Base-by-base conservation (phyloP, 2,888 invertebrate species). In the Diarsia brunnea region DNA sequence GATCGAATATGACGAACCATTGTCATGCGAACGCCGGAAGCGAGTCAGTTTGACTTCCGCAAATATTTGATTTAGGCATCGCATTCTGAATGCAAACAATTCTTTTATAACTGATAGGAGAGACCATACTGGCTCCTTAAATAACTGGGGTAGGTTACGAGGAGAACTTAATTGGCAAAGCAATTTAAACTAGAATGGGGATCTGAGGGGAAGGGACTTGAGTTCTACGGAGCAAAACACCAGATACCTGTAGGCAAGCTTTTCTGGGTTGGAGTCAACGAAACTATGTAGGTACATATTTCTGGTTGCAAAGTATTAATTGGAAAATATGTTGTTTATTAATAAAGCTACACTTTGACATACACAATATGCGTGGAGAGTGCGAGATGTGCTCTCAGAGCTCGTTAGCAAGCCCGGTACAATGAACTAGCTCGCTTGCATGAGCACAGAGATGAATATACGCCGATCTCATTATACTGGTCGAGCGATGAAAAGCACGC, bases 401-500 rank as follows among this genome's bases (percentile, higher is more conserved):
- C 87, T 91, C 90, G 91, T 91, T 91, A 91, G 88, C 83, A 86
- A 89, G 85, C 85, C 82, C 83, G 84, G 81, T 80, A 88, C 87
- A 88, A 86, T 88, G 81, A 84, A 84, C 85, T 73, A 78, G 83
- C 89, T 79, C 79, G 87, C 88, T 90, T 84, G 88, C 89, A 88
- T 89, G 90, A 89, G 87, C 89, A 84, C 75, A 88, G 82, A 90
- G 86, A 91, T 91, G 89, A 91, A 91, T 90, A 90, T 89, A 89
- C 91, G 85, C 89, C 90, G 91, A 93, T 93, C 93, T 92, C 92
- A 94, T 95, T 94, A 94, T 90, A 86, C 85, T 89, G 86, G 89
- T 86, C 89, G 87, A 91, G 83, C 90, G 91, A 93, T 93, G 93
- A 94, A 93, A 94, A 92, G 92, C 91, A 90, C 84, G 89, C 86